Evolutionary conservation across 2,113 vertebrate genomes (phyloP).

Genomic region (Trichechus manatus): DNA sequence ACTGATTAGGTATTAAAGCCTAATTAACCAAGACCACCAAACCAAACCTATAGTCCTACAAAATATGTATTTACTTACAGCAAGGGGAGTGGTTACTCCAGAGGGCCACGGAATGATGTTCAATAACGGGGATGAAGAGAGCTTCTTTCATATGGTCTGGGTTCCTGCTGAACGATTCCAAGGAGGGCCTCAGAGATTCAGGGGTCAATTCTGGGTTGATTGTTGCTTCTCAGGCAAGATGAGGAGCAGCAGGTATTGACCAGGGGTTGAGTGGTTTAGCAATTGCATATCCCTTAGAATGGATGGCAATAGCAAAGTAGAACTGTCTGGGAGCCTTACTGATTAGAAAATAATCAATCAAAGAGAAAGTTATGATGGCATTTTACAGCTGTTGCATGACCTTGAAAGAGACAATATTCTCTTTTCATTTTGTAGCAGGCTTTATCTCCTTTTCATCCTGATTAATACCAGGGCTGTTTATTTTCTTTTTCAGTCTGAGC

Average conservation of each 20-base stretch:
- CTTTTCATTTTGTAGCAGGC: neutral
- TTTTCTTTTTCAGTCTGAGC: neutral
- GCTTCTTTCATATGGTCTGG: neutral
- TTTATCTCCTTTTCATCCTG: neutral
- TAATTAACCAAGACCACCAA: neutral
- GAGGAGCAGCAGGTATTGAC: accelerated
- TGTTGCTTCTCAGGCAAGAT: neutral
- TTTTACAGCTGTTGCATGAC: neutral
- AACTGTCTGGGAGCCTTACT: neutral
- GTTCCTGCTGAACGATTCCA: neutral
- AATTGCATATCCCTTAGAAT: neutral
- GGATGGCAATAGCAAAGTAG: neutral
- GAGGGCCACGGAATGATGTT: neutral
- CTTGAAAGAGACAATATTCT: neutral
- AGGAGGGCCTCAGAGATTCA: neutral
- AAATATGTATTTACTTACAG: neutral
- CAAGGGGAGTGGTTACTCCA: neutral
- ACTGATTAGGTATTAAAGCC: neutral
- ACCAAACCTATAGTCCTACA: neutral
- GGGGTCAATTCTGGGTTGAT: neutral
- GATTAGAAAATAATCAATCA: neutral
- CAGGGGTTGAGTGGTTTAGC: neutral
- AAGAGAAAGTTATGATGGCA: neutral
- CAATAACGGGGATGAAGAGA: neutral
- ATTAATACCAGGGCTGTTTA: neutral